phyloP scores from a whole-genome alignment of 2,113 vertebrate species.

The Crotalus helleri region DNA sequence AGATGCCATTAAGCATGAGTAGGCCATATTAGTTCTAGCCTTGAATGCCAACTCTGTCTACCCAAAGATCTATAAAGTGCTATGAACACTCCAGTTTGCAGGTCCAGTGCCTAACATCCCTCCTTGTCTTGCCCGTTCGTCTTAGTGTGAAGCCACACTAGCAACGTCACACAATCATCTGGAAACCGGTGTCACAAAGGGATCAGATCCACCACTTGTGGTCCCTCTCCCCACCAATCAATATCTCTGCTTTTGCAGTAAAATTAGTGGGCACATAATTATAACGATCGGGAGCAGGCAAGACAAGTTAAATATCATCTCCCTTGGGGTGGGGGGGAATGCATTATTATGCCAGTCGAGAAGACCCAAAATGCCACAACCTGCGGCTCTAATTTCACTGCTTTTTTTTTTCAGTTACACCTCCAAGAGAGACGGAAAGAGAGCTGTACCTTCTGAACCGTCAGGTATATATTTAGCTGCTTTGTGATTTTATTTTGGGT shows the following conservation, averaged over 20 bases:
- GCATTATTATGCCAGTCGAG: slow-evolving; percentile 67
- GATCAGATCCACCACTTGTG: background rate
- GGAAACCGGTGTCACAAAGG: background rate
- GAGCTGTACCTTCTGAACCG: slow-evolving; percentile 64
- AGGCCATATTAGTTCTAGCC: background rate
- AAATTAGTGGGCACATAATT: slow-evolving; percentile 66
- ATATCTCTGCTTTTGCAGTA: slow-evolving; percentile 23
- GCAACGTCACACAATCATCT: too few species aligned
- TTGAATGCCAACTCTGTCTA: background rate
- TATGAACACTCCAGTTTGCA: background rate
- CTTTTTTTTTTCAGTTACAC: slow-evolving; percentile 60
- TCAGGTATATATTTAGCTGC: slow-evolving; percentile 68
- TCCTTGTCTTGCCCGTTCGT: background rate
- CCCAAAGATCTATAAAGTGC: background rate
- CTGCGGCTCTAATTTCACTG: slow-evolving; percentile 64
- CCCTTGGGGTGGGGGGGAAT: slow-evolving; percentile 51
- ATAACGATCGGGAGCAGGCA: slow-evolving; percentile 63
- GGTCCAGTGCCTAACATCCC: background rate
- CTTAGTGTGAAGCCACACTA: background rate
- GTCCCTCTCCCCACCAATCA: slow-evolving; percentile 40
- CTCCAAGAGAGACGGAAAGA: slow-evolving; percentile 57
- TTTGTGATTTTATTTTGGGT: slow-evolving; percentile 55
- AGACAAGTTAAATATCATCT: slow-evolving; percentile 74
- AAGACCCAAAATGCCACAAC: slow-evolving; percentile 70
- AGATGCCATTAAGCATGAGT: background rate